Conservation (phyloP, 2,113 vertebrate species). For the Macrotis lagotis region DNA sequence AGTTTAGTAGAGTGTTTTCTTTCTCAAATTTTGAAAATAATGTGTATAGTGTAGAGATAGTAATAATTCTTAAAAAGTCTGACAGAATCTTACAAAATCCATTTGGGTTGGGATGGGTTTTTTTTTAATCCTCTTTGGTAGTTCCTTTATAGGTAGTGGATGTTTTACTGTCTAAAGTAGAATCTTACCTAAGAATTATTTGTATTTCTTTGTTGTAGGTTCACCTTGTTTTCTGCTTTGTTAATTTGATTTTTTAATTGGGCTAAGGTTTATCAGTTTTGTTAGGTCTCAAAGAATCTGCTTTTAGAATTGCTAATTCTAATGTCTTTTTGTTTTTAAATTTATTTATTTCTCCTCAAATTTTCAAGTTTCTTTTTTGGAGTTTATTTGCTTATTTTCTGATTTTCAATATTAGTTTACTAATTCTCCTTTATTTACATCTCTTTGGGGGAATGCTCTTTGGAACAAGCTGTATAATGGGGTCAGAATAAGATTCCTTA, state of each 20-base stretch:
- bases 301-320: background rate
- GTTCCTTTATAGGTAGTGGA: background rate
- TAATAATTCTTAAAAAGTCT: background rate
- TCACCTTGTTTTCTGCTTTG: background rate
- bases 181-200: background rate
- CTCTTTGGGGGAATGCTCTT: conserved; percentile 13
- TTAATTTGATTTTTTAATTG: background rate
- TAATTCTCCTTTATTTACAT: conserved; percentile 23
- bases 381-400: background rate
- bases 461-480: background rate
- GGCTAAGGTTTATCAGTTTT: background rate
- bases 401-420: background rate
- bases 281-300: background rate
- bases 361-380: background rate
- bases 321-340: background rate
- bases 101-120: background rate
- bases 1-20: background rate
- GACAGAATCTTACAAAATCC: background rate
- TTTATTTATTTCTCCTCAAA: background rate
- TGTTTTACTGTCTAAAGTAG: background rate
- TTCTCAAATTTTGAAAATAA: background rate
- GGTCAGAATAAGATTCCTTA: background rate
- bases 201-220: background rate
- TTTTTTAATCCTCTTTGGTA: background rate
- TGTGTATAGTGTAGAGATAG: background rate